phyloP scores from a whole-genome alignment of 2,797 vertebrate genomes.

The Micropoecilia bifurca region DNA sequence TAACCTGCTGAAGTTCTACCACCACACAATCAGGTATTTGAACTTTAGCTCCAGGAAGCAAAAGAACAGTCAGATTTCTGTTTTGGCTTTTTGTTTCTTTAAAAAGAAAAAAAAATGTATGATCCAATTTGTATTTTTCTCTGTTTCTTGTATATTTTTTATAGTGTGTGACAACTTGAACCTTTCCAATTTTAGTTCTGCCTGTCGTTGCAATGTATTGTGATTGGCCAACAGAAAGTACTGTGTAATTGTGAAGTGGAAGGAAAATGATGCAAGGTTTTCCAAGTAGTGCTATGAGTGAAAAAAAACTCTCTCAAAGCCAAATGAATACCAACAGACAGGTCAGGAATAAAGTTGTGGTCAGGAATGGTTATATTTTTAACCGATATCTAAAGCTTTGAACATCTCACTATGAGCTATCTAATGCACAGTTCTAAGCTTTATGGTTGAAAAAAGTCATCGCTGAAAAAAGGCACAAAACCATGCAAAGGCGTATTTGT shows the following conservation, averaged over 20 bases:
- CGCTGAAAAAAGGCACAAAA: not conserved
- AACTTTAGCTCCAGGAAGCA: not conserved
- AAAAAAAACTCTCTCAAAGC: not conserved
- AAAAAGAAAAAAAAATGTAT: not conserved
- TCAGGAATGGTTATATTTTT: not conserved
- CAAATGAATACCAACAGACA: not conserved
- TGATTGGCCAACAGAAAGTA: not conserved
- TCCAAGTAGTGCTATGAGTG: not conserved
- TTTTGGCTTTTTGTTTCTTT: too few species aligned
- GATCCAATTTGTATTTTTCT: not conserved
- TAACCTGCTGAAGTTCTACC: constrained; percentile 98
- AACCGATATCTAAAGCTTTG: not conserved
- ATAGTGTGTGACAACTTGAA: not conserved
- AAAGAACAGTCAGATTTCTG: not conserved
- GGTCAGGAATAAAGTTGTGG: not conserved
- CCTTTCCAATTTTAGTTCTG: not conserved
- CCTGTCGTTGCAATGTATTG: not conserved
- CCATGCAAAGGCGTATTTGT: not conserved
- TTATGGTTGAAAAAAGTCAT: not conserved
- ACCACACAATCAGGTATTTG: constrained; percentile 94
- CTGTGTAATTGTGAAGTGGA: not conserved
- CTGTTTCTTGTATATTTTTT: not conserved
- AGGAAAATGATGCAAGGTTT: not conserved
- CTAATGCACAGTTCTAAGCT: not conserved
- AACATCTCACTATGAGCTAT: too few species aligned